phyloP scores from a whole-genome alignment of 2,888 invertebrate species.

The Chrysolina haemoptera region DNA sequence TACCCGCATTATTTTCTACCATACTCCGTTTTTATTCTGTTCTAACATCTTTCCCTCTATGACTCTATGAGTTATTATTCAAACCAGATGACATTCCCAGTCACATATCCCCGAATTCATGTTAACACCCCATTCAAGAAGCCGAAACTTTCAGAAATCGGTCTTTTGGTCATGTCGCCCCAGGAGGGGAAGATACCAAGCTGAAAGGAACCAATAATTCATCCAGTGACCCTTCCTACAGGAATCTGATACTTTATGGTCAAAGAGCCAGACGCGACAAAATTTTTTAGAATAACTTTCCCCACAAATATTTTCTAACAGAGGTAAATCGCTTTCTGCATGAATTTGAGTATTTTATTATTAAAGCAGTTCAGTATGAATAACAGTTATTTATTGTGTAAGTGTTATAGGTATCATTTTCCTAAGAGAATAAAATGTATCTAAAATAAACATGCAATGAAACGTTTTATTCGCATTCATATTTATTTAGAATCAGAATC shows the following conservation, averaged over 20 bases:
- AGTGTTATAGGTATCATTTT: no score
- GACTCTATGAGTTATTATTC: not conserved
- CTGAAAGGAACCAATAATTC: conserved; percentile 36
- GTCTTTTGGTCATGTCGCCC: conserved; percentile 31
- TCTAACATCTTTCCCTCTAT: no score
- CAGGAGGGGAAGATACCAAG: conserved; percentile 23
- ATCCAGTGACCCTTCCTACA: conserved; percentile 21
- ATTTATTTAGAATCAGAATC: no score
- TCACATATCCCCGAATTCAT: conserved; percentile 32
- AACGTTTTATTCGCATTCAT: no score
- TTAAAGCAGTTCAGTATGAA: no score
- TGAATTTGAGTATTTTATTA: no score
- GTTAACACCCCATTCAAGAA: conserved; percentile 39
- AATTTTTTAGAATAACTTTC: not conserved
- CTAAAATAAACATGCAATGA: no score
- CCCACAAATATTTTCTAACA: not conserved
- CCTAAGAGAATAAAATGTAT: no score
- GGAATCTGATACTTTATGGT: conserved; percentile 14
- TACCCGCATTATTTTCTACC: no score
- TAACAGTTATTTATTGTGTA: no score
- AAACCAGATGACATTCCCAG: not conserved
- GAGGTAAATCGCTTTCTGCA: no score
- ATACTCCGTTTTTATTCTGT: no score
- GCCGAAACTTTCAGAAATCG: conserved; percentile 33
- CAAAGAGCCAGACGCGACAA: not conserved